Evolutionary conservation across 2,797 vertebrate species (phyloP), one percentile per base, ranked within the genome.

Genomic region (Mormyrops attenuatus): DNA sequence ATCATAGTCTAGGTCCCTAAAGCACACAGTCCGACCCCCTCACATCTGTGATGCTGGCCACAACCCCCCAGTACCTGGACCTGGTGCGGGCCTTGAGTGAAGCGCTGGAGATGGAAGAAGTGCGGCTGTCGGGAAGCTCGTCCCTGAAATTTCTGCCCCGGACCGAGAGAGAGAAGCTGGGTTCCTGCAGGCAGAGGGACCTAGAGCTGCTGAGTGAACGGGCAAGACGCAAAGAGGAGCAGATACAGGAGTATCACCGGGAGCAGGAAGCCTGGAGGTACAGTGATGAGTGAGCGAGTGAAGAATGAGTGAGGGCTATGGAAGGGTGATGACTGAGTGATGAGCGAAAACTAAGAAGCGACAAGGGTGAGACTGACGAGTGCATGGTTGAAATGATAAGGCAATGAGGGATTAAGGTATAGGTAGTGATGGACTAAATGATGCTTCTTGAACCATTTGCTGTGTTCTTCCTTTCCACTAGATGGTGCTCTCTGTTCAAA

Each of bases 221-320:
- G 82, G 94, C 94, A 63, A 92, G 95, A 90, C 93, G 94, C 47
- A 96, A 94, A 88, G 96, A 96, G 2, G 91, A 94, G 85, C 91
- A 94, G 55, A 84, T 96, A 89, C 91, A 90, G 69, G 93, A 91
- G 2, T 95, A 93, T 0, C 91, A 96, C 88, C 90, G 15, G 87
- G 94, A 93, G 34, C 0, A 93, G 0, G 91, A 95, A 20, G 92
- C 93, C 85, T 93, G 96, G 91, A 96, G 96, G 96, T 97, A 94
- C 11, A 53, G 73, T 80, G 38, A 80, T 3, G 41, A n/a, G 20
- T 80, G 38, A n/a, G 73, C 7, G 73, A 44, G 41, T 80, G 20
- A 30, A 44, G 73, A 38, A 6, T 13, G 26, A 34, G 73, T 3
- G 7, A 44, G 17, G 38, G 73, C 34, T 20, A 11, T 20, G 73